Conservation (phyloP, 2,113 vertebrate species). For the Hemicordylus capensis region DNA sequence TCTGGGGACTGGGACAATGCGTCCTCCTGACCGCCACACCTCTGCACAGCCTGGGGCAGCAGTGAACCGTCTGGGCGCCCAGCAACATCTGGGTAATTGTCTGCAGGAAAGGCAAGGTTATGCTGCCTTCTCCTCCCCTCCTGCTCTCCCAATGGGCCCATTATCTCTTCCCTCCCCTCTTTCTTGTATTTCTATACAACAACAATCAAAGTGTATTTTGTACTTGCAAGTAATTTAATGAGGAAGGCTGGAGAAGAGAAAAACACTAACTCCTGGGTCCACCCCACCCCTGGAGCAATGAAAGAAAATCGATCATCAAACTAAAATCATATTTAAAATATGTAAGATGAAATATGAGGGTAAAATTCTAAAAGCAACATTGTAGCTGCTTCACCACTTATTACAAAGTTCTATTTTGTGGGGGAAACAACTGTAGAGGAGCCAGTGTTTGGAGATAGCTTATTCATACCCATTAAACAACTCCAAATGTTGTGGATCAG, state of each 20-base stretch:
- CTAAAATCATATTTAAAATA: background rate
- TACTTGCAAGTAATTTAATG: no score
- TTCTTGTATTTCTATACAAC: background rate
- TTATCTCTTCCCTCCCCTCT: no score
- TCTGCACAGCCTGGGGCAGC: no score
- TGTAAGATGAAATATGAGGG: conserved; percentile 39
- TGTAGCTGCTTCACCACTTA: background rate
- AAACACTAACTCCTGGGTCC: background rate
- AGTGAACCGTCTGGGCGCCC: no score
- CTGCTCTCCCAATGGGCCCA: no score
- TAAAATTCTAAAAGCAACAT: background rate
- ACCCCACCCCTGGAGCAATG: background rate
- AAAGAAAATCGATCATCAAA: background rate
- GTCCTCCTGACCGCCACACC: no score
- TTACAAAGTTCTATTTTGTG: background rate
- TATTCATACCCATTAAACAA: conserved; percentile 6
- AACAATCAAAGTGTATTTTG: background rate
- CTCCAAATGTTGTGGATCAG: background rate
- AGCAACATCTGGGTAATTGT: no score
- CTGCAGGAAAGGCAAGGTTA: no score
- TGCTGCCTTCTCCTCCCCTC: no score
- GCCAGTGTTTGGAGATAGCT: background rate
- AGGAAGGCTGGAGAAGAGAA: background rate
- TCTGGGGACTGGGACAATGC: no score
- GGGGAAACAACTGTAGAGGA: background rate